Evolutionary conservation across 2,797 vertebrate species (phyloP).

Genomic region (Alouatta caraya): DNA sequence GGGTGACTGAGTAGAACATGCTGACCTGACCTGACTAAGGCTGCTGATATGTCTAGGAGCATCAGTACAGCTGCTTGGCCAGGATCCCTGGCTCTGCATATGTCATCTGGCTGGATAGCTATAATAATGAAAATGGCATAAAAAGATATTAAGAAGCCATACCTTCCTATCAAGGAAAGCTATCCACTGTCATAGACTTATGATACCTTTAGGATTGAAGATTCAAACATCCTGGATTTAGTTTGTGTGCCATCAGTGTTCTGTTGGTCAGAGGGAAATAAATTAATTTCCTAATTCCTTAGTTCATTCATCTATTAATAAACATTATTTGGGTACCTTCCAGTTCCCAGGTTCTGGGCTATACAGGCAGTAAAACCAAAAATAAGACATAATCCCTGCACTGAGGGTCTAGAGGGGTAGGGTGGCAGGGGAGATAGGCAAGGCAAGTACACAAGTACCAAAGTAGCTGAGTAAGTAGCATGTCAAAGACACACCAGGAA

Average conservation of each 20-base stretch:
- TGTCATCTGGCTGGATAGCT: slow-evolving; percentile 44
- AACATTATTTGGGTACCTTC: background rate
- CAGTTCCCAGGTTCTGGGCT: background rate
- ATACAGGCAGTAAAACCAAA: background rate
- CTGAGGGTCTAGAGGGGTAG: background rate
- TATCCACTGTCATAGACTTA: background rate
- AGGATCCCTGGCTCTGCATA: slow-evolving; percentile 59
- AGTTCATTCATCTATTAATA: background rate
- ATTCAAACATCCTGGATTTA: background rate
- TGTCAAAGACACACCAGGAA: background rate
- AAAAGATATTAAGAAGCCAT: slow-evolving; percentile 26
- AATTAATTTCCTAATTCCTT: background rate
- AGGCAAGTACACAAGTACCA: background rate
- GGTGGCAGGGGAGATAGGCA: background rate
- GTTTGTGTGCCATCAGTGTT: background rate
- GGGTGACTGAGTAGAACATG: slow-evolving; percentile 29
- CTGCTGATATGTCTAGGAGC: slow-evolving; percentile 62
- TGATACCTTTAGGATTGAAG: background rate
- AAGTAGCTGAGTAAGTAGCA: background rate
- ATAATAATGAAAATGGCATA: slow-evolving; percentile 43
- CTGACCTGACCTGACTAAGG: slow-evolving; percentile 45
- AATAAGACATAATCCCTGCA: background rate
- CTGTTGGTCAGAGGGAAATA: background rate
- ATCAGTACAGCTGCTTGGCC: slow-evolving; percentile 69
- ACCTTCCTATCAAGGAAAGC: slow-evolving; percentile 25